Percentiles rank a stretch among this genome's conserved stretches.
phyloP scores from a whole-genome alignment of 2,113 vertebrate genomes.

The Aspidoscelis tigris region DNA sequence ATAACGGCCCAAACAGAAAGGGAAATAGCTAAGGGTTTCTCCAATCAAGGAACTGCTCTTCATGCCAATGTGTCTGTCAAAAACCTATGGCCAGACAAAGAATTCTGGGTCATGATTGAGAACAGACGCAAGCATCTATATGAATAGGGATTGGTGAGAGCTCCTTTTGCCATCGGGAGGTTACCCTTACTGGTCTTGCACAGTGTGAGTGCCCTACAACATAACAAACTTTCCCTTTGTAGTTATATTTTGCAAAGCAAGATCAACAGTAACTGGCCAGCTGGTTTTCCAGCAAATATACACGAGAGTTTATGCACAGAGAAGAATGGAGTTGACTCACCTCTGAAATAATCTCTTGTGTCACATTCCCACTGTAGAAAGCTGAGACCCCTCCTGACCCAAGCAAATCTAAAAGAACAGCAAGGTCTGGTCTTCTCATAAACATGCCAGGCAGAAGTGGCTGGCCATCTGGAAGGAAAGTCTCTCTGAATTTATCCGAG shows the following conservation, averaged over 20 bases:
- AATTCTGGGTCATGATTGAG: neutral
- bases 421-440: constrained; percentile 84
- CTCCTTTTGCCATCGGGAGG: no score
- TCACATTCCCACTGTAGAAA: constrained; percentile 91
- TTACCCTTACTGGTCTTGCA: neutral
- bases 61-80: neutral
- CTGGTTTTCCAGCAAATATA: neutral
- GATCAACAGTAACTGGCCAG: neutral
- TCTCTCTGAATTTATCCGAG: constrained; percentile 83
- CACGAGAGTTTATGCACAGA: neutral
- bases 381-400: constrained; percentile 82
- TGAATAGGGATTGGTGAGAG: no score
- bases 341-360: constrained; percentile 87
- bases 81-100: neutral
- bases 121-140: neutral
- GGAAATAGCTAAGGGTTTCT: neutral
- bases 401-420: constrained; percentile 81
- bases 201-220: neutral
- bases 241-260: neutral
- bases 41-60: neutral
- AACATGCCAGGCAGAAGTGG: constrained; percentile 82
- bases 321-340: constrained; percentile 70
- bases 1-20: no score
- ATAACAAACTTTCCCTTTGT: neutral
- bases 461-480: constrained; percentile 83